Conservation (phyloP, 2,797 vertebrate species). For the Gastrophryne carolinensis region DNA sequence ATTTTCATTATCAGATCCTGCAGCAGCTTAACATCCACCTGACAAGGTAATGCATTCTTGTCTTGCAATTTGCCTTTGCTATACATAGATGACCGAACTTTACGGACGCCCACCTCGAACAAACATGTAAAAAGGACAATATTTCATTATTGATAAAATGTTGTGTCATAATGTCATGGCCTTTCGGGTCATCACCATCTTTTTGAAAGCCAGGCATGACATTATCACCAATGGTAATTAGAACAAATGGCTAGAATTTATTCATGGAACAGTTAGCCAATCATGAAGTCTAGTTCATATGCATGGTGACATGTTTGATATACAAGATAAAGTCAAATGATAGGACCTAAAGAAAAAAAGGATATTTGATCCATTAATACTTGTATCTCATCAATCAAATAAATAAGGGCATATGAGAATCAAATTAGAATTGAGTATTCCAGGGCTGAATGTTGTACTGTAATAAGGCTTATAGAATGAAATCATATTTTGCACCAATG, state of each 20-base stretch:
- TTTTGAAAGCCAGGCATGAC: slow-evolving; percentile 74
- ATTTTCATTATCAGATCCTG: too few relatives aligned
- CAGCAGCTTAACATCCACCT: not conserved
- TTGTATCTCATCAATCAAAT: not conserved
- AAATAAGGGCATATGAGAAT: not conserved
- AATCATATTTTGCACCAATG: not conserved
- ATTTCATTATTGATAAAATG: slow-evolving; percentile 82
- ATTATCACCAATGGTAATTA: slow-evolving; percentile 76
- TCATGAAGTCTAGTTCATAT: not conserved
- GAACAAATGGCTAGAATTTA: slow-evolving; percentile 73
- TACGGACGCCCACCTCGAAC: slow-evolving; percentile 49
- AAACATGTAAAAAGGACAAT: slow-evolving; percentile 69
- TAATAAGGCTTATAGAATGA: not conserved
- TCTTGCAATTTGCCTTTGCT: slow-evolving; percentile 6
- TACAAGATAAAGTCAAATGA: not conserved
- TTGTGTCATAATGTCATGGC: slow-evolving; percentile 77
- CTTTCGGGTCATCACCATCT: slow-evolving; percentile 78
- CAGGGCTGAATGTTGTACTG: not conserved
- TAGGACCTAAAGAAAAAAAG: not conserved
- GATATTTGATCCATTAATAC: not conserved
- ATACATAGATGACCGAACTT: slow-evolving; percentile 26
- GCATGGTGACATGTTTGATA: not conserved
- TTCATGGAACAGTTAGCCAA: slow-evolving; percentile 71
- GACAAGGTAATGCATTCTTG: slow-evolving; percentile 23
- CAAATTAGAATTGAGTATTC: not conserved